A percentile compares a stretch with the other conserved stretches of the same genome.
Evolutionary conservation across 1,140 invertebrate genomes (phyloP).

Genomic region (Oncopeltus fasciatus): DNA sequence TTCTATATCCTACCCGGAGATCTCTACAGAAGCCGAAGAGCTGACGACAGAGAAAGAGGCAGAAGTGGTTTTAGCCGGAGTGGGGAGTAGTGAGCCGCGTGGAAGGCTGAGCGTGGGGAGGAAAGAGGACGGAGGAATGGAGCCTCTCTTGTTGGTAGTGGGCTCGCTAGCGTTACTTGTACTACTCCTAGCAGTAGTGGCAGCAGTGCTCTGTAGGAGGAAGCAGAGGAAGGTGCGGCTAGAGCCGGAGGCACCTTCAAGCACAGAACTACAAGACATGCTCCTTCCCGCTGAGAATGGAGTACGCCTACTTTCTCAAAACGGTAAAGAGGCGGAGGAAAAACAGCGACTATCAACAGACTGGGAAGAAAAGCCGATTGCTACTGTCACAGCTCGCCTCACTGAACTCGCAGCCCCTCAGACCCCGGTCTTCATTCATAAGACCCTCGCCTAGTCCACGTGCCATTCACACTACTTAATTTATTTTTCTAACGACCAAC

Average conservation of each 20-base stretch:
- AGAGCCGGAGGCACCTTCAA: constrained; percentile 17
- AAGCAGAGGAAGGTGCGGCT: constrained; percentile 11
- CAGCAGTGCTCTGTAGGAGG: too few species aligned
- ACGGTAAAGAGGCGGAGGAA: constrained; percentile 18
- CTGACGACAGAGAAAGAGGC: too few species aligned
- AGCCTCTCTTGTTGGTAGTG: too few species aligned
- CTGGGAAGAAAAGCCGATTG: background rate
- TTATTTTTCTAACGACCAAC: constrained; percentile 7
- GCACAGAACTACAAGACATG: constrained; percentile 25
- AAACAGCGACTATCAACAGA: constrained; percentile 5
- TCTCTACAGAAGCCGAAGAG: too few species aligned
- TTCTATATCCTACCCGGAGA: too few species aligned
- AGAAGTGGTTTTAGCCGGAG: too few species aligned
- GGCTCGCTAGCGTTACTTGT: constrained; percentile 13
- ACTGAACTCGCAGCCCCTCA: constrained; percentile 9
- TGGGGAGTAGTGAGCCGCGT: too few species aligned
- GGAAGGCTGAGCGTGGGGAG: too few species aligned
- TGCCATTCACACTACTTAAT: constrained; percentile 6
- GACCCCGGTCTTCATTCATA: constrained; percentile 19
- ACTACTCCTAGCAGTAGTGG: constrained; percentile 6
- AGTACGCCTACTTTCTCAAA: constrained; percentile 16
- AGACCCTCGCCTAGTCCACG: constrained; percentile 2
- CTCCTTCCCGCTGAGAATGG: constrained; percentile 22
- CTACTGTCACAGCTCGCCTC: constrained; percentile 13
- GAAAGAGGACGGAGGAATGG: too few species aligned